These are phyloP conservation scores for Yoshiicerus persimilis DNA, from an alignment of 1,140 invertebrate genomes.

Conservation along the genomic window DNA sequence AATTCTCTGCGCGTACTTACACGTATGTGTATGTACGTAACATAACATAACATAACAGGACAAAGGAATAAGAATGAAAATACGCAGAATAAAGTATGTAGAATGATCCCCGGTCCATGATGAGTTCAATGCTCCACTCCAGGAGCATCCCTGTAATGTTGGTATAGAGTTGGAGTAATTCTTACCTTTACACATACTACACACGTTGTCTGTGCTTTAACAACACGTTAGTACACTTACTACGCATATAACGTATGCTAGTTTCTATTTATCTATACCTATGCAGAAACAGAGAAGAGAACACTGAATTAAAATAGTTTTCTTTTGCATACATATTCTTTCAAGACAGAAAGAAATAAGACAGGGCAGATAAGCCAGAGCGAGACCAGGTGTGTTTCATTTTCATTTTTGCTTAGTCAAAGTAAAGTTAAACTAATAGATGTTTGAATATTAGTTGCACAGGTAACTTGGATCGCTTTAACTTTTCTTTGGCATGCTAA, in stretches of 20 bases:
- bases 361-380: neutral
- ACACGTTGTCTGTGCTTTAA: neutral
- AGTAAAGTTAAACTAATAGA: neutral
- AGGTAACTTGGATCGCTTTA: neutral
- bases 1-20: neutral
- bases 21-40: neutral
- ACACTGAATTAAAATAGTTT: neutral
- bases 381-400: neutral
- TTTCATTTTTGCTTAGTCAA: neutral
- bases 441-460: neutral
- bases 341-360: neutral
- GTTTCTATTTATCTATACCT: neutral
- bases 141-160: neutral
- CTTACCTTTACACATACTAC: neutral
- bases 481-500: neutral
- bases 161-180: no score
- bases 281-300: neutral
- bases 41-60: neutral
- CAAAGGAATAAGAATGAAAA: conserved; percentile 9
- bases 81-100: conserved; percentile 4
- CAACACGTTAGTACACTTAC: neutral
- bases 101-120: neutral
- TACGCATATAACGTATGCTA: neutral
- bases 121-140: conserved; percentile 15
- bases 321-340: neutral